A percentile compares a stretch with the other conserved stretches of the same genome.
Conservation (phyloP, 2,797 vertebrate genomes). For the Fringilla coelebs region DNA sequence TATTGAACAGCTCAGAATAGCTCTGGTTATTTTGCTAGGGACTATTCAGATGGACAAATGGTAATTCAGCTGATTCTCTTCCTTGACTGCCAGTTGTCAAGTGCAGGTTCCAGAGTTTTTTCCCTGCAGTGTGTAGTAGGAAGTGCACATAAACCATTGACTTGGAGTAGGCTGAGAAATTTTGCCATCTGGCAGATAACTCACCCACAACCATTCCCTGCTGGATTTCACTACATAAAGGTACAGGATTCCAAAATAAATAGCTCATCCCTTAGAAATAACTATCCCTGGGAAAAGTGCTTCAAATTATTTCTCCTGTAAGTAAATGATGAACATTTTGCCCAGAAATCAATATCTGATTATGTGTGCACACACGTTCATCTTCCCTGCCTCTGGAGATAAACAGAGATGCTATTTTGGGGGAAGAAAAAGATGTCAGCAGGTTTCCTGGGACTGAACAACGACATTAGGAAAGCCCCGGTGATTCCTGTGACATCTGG, state of each 20-base stretch:
- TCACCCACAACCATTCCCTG: constrained; percentile 2
- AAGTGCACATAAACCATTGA: neutral
- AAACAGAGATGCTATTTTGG: neutral
- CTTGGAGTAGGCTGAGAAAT: constrained; percentile 12
- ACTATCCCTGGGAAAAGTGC: neutral
- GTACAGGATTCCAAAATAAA: constrained; percentile 4
- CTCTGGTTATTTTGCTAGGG: neutral
- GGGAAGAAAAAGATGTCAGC: neutral
- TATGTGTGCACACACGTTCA: neutral
- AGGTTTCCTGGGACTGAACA: neutral
- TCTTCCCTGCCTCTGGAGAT: neutral
- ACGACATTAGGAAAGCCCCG: neutral
- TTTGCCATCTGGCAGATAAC: constrained; percentile 53
- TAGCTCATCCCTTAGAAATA: constrained; percentile 1
- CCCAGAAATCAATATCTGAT: constrained; percentile 21
- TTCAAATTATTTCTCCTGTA: neutral
- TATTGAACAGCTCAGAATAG: neutral
- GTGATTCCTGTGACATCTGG: neutral
- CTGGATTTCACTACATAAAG: constrained; percentile 5
- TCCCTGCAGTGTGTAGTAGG: neutral
- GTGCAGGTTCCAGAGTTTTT: neutral
- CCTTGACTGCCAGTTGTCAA: neutral
- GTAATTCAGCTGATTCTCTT: neutral
- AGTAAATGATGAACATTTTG: constrained; percentile 5
- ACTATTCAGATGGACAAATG: neutral